These are phyloP conservation scores for Nylanderia fulva DNA, from an alignment of 1,140 invertebrate species.

Conservation along the genomic window DNA sequence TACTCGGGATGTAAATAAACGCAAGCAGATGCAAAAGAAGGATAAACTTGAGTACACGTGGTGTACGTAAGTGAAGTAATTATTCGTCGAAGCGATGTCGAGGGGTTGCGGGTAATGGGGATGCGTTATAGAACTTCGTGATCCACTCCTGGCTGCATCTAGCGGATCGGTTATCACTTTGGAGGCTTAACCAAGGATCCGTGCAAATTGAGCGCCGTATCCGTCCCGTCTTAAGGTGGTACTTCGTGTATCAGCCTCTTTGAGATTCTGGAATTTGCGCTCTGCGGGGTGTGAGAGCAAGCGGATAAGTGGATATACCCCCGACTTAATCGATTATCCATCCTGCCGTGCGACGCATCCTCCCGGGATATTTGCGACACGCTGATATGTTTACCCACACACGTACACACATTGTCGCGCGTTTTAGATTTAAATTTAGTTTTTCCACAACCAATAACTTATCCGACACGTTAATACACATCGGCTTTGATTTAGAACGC, in stretches of 20 bases:
- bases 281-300: conserved; percentile 58
- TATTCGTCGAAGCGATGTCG: conserved; percentile 25
- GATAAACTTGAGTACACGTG: not conserved
- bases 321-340: conserved; percentile 72
- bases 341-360: conserved; percentile 69
- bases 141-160: conserved; percentile 35
- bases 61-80: conserved; percentile 21
- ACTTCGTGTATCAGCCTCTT: conserved; percentile 61
- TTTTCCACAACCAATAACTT: not conserved
- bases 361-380: conserved; percentile 66
- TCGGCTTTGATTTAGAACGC: not conserved
- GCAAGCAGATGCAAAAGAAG: not conserved
- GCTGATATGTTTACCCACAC: conserved; percentile 54
- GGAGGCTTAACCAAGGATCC: conserved; percentile 62
- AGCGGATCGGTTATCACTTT: conserved; percentile 58
- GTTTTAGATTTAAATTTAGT: conserved; percentile 53
- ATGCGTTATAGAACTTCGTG: conserved; percentile 42
- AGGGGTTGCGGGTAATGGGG: conserved; percentile 19
- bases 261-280: conserved; percentile 71
- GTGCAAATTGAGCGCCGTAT: conserved; percentile 63
- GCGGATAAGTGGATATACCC: conserved; percentile 68
- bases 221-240: conserved; percentile 60
- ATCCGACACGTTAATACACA: not conserved
- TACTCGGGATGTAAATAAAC: too few relatives aligned
- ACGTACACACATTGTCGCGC: conserved; percentile 23